These are phyloP conservation scores for Salvelinus namaycush DNA, from an alignment of 2,113 vertebrate genomes.

Conservation along the genomic window DNA sequence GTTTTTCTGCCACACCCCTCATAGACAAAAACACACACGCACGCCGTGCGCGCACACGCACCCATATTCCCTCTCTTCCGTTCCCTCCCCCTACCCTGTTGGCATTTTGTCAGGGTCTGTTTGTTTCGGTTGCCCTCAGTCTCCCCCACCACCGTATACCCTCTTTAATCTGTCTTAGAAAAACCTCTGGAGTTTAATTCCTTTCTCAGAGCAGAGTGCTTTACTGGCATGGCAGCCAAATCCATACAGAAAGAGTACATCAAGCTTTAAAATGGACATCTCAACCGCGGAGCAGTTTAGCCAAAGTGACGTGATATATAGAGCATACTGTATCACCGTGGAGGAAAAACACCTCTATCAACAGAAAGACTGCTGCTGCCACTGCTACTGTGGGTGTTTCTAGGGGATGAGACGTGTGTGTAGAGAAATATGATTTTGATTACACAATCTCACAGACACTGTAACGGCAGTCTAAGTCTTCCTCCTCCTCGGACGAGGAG, in stretches of 20 bases:
- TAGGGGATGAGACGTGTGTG: slow-evolving; percentile 7
- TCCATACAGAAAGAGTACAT: slow-evolving; percentile 68
- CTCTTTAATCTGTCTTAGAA: slow-evolving; percentile 68
- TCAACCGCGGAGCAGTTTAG: slow-evolving; percentile 63
- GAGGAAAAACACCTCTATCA: slow-evolving; percentile 21
- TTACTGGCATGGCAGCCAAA: slow-evolving; percentile 67
- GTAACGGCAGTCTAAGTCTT: no score
- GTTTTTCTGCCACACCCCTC: slow-evolving; percentile 5
- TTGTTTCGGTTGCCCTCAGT: slow-evolving; percentile 46
- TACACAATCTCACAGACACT: slow-evolving; percentile 17
- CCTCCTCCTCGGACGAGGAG: no score
- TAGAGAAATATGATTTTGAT: slow-evolving; percentile 11
- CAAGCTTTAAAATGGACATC: slow-evolving; percentile 72
- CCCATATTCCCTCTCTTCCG: neutral
- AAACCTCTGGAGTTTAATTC: slow-evolving; percentile 68
- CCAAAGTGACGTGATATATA: slow-evolving; percentile 62
- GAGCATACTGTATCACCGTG: slow-evolving; percentile 45
- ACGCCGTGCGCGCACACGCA: slow-evolving; percentile 1
- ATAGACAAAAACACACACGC: slow-evolving; percentile 26
- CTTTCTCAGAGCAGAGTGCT: slow-evolving; percentile 71
- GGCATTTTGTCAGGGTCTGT: slow-evolving; percentile 52
- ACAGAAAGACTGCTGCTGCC: slow-evolving; percentile 22
- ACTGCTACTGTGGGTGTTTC: slow-evolving; percentile 34
- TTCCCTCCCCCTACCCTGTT: slow-evolving; percentile 33
- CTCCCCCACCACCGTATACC: slow-evolving; percentile 41